A percentile compares a stretch with the other conserved stretches of the same genome.
These are phyloP conservation scores for Orthonychiurus folsomi DNA, from an alignment of 2,888 invertebrate genomes.

Conservation along the genomic window DNA sequence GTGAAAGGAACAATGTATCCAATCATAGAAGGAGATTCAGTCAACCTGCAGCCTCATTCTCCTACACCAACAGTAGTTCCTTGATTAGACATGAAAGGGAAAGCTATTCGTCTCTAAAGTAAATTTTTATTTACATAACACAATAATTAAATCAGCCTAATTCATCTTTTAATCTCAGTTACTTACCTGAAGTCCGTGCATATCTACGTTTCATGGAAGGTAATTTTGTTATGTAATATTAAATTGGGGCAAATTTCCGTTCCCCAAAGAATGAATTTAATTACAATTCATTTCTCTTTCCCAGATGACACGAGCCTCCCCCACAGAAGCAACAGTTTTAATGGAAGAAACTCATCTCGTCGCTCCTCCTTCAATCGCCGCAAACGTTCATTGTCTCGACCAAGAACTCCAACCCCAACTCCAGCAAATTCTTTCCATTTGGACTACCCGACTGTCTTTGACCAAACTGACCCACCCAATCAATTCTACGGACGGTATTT, in stretches of 20 bases:
- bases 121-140: no score
- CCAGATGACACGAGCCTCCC: slow-evolving; percentile 7
- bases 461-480: neutral
- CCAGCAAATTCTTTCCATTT: neutral
- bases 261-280: neutral
- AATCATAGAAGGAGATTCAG: slow-evolving; percentile 3
- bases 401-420: slow-evolving; percentile 10
- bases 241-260: neutral
- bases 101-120: slow-evolving; percentile 12
- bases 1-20: neutral
- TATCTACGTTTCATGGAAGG: slow-evolving; percentile 15
- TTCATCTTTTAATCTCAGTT: no score
- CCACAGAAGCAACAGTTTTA: slow-evolving; percentile 13
- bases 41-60: slow-evolving; percentile 8
- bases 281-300: slow-evolving; percentile 3
- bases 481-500: slow-evolving; percentile 4
- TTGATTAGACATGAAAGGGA: slow-evolving; percentile 3
- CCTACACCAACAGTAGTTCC: neutral
- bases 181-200: slow-evolving; percentile 13
- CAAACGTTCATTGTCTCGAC: slow-evolving; percentile 7
- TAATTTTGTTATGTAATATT: neutral
- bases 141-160: no score
- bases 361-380: slow-evolving; percentile 12
- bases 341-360: slow-evolving; percentile 13
- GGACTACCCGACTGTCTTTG: neutral